Conservation (phyloP, 1,140 invertebrate genomes). For the Drosophila kohkoa region DNA sequence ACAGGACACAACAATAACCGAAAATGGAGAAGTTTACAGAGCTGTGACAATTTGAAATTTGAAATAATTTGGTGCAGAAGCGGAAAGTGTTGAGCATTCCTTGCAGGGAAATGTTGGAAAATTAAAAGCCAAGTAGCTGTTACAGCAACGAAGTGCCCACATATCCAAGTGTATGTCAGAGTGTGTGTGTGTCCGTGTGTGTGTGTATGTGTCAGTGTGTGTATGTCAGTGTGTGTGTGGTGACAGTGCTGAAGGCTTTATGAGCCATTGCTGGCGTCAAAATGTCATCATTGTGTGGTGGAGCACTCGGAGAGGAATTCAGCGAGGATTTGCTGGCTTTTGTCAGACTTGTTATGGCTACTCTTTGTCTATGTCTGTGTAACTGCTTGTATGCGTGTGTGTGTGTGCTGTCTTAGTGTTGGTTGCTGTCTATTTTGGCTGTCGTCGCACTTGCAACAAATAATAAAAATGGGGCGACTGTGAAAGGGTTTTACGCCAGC, state of each 20-base stretch:
- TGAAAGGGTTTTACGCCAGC: constrained; percentile 50
- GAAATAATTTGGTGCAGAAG: constrained; percentile 41
- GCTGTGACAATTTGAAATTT: constrained; percentile 44
- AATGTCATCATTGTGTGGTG: constrained; percentile 69
- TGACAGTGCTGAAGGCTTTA: constrained; percentile 67
- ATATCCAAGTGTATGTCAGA: background rate
- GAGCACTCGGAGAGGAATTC: constrained; percentile 46
- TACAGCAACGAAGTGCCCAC: constrained; percentile 37
- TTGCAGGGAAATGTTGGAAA: constrained; percentile 48
- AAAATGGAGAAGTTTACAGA: constrained; percentile 21
- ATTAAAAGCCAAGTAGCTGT: constrained; percentile 64
- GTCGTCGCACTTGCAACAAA: constrained; percentile 39
- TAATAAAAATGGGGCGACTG: constrained; percentile 46
- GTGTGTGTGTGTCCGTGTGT: constrained; percentile 1
- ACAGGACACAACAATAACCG: background rate
- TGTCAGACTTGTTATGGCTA: constrained; percentile 55
- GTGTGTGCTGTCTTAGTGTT: constrained; percentile 19
- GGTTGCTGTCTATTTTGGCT: constrained; percentile 37
- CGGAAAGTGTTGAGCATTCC: constrained; percentile 37
- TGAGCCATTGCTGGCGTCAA: constrained; percentile 82
- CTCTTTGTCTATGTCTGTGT: constrained; percentile 2
- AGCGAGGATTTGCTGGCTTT: constrained; percentile 66
- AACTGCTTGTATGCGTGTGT: constrained; percentile 9
- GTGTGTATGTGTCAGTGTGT: constrained; percentile 26
- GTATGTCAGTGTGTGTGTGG: constrained; percentile 28